Evolutionary conservation across 2,113 vertebrate genomes (phyloP).

Genomic region (Tinamus guttatus): DNA sequence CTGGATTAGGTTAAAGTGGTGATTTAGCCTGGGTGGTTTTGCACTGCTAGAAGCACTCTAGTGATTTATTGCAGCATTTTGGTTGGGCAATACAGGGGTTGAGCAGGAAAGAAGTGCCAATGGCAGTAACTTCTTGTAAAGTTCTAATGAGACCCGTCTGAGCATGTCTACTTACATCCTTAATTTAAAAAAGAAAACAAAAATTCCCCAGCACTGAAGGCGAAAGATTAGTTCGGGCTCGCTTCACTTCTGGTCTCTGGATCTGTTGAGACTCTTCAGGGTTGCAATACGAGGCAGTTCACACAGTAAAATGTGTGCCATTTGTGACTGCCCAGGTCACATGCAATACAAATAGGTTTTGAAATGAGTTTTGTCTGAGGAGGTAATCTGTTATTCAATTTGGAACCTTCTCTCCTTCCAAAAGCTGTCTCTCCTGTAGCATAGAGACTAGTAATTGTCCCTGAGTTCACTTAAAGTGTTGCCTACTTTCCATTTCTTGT

Average conservation of each 20-base stretch:
- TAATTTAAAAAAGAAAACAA: background rate
- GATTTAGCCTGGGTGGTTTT: slow-evolving; percentile 1
- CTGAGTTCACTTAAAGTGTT: background rate
- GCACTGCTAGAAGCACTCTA: background rate
- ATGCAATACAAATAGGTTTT: slow-evolving; percentile 22
- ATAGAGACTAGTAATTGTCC: slow-evolving; percentile 23
- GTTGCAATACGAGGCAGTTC: slow-evolving; percentile 16
- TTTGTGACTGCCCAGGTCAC: background rate
- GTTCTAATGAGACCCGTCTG: slow-evolving; percentile 53
- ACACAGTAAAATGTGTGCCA: background rate
- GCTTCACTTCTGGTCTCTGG: background rate
- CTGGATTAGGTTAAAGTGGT: background rate
- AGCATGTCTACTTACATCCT: slow-evolving; percentile 22
- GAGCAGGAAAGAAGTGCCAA: background rate
- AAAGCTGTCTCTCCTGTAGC: slow-evolving; percentile 70
- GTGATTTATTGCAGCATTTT: slow-evolving; percentile 3
- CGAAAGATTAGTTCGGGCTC: background rate
- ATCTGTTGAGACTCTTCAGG: slow-evolving; percentile 26
- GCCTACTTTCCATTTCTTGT: background rate
- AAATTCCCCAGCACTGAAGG: background rate
- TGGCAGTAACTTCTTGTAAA: background rate
- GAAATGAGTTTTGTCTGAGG: slow-evolving; percentile 52
- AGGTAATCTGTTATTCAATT: slow-evolving; percentile 61
- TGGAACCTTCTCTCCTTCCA: slow-evolving; percentile 61
- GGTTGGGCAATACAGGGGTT: background rate